Evolutionary conservation across 2,888 invertebrate genomes (phyloP).

Genomic region (Galerucella calmariensis): DNA sequence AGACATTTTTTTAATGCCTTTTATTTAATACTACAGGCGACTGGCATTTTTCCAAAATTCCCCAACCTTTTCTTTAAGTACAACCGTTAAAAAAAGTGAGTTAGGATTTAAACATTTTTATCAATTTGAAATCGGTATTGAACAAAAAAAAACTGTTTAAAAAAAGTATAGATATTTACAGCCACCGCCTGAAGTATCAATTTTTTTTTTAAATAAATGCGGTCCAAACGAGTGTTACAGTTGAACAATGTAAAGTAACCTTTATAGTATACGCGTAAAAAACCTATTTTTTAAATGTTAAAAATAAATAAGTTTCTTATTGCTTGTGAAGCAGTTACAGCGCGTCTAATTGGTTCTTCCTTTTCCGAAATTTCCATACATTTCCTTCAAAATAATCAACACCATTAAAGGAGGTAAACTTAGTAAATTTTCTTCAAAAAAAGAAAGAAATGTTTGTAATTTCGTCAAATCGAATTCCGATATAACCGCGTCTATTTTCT

Average conservation of each 20-base stretch:
- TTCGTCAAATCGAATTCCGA: neutral
- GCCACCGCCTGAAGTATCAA: conserved; percentile 3
- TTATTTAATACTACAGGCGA: conserved; percentile 32
- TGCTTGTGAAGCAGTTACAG: conserved; percentile 40
- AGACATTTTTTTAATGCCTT: conserved; percentile 48
- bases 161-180: neutral
- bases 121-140: neutral
- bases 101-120: no score
- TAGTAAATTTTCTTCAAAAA: no score
- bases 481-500: conserved; percentile 29
- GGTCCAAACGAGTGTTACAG: conserved; percentile 58
- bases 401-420: neutral
- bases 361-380: neutral
- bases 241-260: conserved; percentile 57
- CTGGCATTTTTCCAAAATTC: conserved; percentile 29
- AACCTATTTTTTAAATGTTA: conserved; percentile 57
- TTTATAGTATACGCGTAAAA: conserved; percentile 59
- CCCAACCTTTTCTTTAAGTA: no score
- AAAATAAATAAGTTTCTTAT: conserved; percentile 43
- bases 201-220: conserved; percentile 49
- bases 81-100: no score
- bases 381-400: neutral
- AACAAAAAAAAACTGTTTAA: neutral
- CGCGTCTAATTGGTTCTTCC: neutral
- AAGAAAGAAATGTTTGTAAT: neutral